Conservation (phyloP, 2,797 vertebrate species). For the Phataginus tricuspis region DNA sequence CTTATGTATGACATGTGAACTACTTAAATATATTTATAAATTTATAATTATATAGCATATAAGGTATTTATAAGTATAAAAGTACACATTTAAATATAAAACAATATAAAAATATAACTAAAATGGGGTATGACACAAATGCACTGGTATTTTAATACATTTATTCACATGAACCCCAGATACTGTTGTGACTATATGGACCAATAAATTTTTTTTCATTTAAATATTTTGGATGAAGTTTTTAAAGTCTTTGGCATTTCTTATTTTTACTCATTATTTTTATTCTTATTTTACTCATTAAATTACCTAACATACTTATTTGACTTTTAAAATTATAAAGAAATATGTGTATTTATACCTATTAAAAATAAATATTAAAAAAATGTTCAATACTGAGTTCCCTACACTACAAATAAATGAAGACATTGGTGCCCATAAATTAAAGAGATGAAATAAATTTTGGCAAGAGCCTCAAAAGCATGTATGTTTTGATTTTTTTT, state of each 20-base stretch:
- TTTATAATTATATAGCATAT: neutral
- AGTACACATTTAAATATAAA: neutral
- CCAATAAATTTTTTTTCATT: neutral
- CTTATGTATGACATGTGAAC: neutral
- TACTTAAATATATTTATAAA: neutral
- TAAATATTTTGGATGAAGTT: slow-evolving; percentile 22
- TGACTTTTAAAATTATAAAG: neutral
- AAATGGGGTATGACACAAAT: neutral
- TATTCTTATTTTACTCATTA: neutral
- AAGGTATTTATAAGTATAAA: neutral
- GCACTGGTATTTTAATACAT: neutral
- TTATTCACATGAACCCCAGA: neutral
- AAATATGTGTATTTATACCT: neutral
- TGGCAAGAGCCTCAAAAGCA: neutral
- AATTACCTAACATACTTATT: neutral
- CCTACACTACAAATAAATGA: neutral
- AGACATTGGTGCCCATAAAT: neutral
- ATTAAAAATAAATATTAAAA: neutral
- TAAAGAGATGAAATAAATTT: neutral
- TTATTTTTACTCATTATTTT: neutral
- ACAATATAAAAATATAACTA: neutral
- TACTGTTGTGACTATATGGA: neutral
- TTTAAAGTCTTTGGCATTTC: neutral
- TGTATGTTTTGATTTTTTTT: neutral
- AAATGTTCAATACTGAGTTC: neutral